A percentile compares a stretch with the other conserved stretches of the same genome.
phyloP scores from a whole-genome alignment of 2,113 vertebrate genomes.

The Drymodes brunneopygia region DNA sequence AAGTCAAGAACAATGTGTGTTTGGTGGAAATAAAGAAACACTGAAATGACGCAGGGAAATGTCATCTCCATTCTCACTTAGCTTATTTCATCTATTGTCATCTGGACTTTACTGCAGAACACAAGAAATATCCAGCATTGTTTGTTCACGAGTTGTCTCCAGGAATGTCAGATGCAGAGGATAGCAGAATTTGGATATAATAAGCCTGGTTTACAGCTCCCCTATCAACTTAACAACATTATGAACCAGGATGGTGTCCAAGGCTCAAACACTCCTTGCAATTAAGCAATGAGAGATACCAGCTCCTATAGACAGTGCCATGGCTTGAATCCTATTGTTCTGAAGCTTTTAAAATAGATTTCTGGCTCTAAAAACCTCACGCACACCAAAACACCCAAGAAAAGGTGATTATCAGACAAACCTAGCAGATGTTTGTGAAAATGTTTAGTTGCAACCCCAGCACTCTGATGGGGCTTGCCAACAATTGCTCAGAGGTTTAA shows the following conservation, averaged over 20 bases:
- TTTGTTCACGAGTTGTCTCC: background rate
- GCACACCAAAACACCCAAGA: background rate
- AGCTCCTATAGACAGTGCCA: background rate
- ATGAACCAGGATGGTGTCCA: background rate
- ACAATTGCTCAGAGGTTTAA: slow-evolving; percentile 33
- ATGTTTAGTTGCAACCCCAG: background rate
- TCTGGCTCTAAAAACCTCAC: background rate
- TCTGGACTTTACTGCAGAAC: background rate
- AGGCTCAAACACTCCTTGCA: background rate
- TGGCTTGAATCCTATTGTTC: background rate
- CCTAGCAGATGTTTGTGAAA: slow-evolving; percentile 13
- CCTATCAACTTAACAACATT: background rate
- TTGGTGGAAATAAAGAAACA: background rate
- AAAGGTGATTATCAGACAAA: background rate
- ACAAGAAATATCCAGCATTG: background rate
- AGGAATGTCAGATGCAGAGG: background rate
- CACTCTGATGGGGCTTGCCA: slow-evolving; percentile 7
- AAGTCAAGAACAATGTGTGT: background rate
- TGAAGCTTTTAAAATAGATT: slow-evolving; percentile 1
- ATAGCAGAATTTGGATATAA: background rate
- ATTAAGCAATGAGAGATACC: background rate
- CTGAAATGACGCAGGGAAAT: background rate
- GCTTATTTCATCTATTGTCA: background rate
- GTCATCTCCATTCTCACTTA: background rate
- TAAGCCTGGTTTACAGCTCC: slow-evolving; percentile 17